Percentiles rank a stretch among this genome's conserved stretches.
These are phyloP conservation scores for Numida meleagris DNA, from an alignment of 2,113 vertebrate genomes.

Conservation along the genomic window DNA sequence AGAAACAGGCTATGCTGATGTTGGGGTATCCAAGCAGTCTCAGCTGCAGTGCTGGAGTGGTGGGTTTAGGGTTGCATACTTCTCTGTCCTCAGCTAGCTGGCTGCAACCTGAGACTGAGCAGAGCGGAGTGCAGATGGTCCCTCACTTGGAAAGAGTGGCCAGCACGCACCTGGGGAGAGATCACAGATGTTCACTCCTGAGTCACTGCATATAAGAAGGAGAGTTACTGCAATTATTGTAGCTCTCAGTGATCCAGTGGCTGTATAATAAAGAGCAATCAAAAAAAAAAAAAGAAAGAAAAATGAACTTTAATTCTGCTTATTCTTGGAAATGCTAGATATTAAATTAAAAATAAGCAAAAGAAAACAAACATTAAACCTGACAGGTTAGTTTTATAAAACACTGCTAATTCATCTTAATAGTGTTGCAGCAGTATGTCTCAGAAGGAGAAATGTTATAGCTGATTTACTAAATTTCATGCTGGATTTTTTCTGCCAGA, in stretches of 20 bases:
- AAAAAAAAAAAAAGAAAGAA: neutral
- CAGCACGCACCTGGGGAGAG: rapidly evolving
- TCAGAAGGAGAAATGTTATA: conserved; percentile 29
- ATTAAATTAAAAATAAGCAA: conserved; percentile 3
- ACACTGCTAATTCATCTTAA: conserved; percentile 22
- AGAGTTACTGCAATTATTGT: neutral
- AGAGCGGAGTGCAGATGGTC: neutral
- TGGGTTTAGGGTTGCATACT: neutral
- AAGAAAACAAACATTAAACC: neutral
- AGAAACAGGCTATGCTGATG: neutral
- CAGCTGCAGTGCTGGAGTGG: neutral
- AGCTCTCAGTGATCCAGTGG: neutral
- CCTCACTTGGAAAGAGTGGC: neutral
- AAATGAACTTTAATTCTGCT: neutral
- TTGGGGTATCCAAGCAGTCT: neutral
- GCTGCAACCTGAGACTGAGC: neutral
- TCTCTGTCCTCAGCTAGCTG: neutral
- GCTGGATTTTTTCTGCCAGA: conserved; percentile 57
- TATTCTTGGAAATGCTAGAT: conserved; percentile 23
- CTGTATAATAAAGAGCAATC: neutral
- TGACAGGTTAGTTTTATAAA: conserved; percentile 31
- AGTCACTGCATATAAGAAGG: neutral
- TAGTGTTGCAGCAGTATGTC: conserved; percentile 22
- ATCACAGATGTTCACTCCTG: neutral
- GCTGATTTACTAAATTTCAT: conserved; percentile 50